These are phyloP conservation scores for Amia ocellicauda DNA, from an alignment of 2,113 vertebrate species.

Conservation along the genomic window DNA sequence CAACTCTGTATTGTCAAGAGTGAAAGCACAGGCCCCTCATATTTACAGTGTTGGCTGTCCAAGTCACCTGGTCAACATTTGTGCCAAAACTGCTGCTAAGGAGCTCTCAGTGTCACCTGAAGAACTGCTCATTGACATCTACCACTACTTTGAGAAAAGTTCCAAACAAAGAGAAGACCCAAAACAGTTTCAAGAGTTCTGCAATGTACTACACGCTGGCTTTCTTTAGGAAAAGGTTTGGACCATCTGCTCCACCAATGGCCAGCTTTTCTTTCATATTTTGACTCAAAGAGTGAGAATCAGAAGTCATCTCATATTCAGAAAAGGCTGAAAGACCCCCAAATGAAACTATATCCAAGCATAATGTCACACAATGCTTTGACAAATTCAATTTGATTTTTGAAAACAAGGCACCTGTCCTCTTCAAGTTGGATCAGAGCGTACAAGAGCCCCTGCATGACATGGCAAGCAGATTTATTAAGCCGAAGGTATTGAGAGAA, in stretches of 20 bases:
- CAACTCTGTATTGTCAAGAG: too few relatives aligned
- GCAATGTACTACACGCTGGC: conserved; percentile 17
- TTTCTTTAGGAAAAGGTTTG: too few relatives aligned
- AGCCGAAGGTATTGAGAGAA: conserved; percentile 6
- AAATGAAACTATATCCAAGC: conserved; percentile 27
- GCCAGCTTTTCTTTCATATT: conserved; percentile 28
- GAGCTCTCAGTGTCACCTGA: conserved; percentile 32
- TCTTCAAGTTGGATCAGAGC: conserved; percentile 12
- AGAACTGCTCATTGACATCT: conserved; percentile 22
- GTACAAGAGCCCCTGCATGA: conserved; percentile 29
- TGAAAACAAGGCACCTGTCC: conserved; percentile 30
- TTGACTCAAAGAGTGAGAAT: conserved; percentile 31
- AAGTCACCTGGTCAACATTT: too few relatives aligned
- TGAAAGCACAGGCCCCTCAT: conserved; percentile 30
- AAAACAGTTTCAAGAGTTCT: too few relatives aligned
- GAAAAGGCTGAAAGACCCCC: conserved; percentile 26
- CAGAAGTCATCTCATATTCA: conserved; percentile 26
- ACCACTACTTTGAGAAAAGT: conserved; percentile 24
- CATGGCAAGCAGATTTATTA: conserved; percentile 28
- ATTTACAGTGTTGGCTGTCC: conserved; percentile 31
- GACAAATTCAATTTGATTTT: conserved; percentile 27
- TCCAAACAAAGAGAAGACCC: too few relatives aligned
- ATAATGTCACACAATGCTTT: conserved; percentile 29
- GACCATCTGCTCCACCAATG: too few relatives aligned
- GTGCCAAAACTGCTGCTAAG: conserved; percentile 35